Evolutionary conservation across 2,113 vertebrate genomes (phyloP).

Genomic region (Ardeotis arabs): DNA sequence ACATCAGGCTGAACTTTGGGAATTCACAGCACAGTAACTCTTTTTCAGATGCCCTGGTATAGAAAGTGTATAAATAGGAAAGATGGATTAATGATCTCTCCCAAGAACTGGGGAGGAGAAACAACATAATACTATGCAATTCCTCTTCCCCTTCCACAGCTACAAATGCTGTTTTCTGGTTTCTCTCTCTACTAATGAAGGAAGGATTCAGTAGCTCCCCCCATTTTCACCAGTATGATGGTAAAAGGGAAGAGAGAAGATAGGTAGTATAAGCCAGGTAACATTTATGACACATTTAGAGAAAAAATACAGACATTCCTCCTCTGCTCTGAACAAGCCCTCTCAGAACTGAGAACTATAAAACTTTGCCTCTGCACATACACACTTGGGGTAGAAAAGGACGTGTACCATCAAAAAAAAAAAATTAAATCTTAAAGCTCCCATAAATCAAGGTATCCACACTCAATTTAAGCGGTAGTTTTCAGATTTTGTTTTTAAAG

Average conservation of each 20-base stretch:
- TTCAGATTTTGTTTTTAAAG: not conserved
- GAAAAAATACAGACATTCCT: not conserved
- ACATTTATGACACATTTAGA: not conserved
- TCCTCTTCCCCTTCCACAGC: not conserved
- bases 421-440: not conserved
- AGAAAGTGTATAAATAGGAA: not conserved
- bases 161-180: not conserved
- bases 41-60: not conserved
- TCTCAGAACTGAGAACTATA: not conserved
- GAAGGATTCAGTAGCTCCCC: not conserved
- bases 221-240: not conserved
- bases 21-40: not conserved
- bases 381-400: not conserved
- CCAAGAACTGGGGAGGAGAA: not conserved
- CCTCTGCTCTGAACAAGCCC: not conserved
- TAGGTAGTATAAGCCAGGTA: not conserved
- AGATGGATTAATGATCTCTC: not conserved
- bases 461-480: rapidly evolving
- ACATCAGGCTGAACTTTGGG: not conserved
- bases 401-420: not conserved
- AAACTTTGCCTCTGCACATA: not conserved
- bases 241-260: not conserved
- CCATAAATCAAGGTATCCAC: not conserved
- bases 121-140: not conserved
- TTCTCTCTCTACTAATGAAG: not conserved